phyloP scores from a whole-genome alignment of 2,797 vertebrate species.

The Helostoma temminkii region DNA sequence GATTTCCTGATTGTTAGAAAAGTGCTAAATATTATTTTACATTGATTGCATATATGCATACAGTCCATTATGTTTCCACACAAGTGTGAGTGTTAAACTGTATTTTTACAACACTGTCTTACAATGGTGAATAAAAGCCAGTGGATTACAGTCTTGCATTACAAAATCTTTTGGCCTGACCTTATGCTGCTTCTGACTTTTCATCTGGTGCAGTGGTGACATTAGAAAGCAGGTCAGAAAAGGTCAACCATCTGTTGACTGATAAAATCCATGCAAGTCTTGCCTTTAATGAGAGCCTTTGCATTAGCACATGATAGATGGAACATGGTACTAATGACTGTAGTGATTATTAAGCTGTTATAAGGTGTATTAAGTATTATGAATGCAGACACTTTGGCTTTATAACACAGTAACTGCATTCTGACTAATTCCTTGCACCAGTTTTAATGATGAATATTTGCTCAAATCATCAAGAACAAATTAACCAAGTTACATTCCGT shows the following conservation, averaged over 20 bases:
- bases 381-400: background rate
- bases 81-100: background rate
- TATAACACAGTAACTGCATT: too few relatives aligned
- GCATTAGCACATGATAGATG: background rate
- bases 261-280: constrained; percentile 12
- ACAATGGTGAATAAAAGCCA: background rate
- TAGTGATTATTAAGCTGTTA: too few relatives aligned
- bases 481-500: constrained; percentile 18
- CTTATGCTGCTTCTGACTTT: constrained; percentile 46
- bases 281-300: constrained; percentile 22
- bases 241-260: constrained; percentile 54
- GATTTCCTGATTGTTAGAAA: constrained; percentile 30
- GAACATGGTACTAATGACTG: too few relatives aligned
- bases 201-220: constrained; percentile 34
- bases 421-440: background rate
- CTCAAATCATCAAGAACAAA: background rate
- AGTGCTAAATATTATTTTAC: constrained; percentile 3
- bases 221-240: constrained; percentile 46
- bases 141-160: constrained; percentile 4
- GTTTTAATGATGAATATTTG: too few relatives aligned
- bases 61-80: background rate
- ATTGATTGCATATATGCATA: constrained; percentile 13
- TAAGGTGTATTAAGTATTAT: background rate
- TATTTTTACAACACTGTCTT: constrained; percentile 3
- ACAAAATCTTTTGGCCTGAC: constrained; percentile 29